These are phyloP conservation scores for Melikaiella ostensackeni DNA, from an alignment of 2,888 invertebrate species.

Conservation along the genomic window DNA sequence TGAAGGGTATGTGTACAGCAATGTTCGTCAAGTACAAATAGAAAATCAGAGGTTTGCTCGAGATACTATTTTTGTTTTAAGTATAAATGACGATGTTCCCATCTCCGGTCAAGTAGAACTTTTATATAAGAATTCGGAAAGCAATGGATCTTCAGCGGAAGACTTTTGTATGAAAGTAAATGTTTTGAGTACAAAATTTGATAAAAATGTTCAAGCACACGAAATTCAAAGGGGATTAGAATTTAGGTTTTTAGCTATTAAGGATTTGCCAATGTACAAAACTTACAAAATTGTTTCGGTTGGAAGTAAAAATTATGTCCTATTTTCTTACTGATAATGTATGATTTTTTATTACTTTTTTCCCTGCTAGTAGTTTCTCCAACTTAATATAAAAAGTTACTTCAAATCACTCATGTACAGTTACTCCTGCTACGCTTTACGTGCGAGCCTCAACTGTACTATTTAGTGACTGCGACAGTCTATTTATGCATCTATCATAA, in stretches of 20 bases:
- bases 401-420: not conserved
- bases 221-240: constrained; percentile 18
- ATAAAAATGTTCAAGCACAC: constrained; percentile 21
- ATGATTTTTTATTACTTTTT: not conserved
- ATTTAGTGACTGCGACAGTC: too few species aligned
- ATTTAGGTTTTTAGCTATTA: not conserved
- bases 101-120: constrained; percentile 1
- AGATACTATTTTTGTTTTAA: constrained; percentile 11
- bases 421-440: not conserved
- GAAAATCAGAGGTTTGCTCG: constrained; percentile 14
- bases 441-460: not conserved
- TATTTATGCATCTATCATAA: too few species aligned
- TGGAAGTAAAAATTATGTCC: not conserved
- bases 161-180: constrained; percentile 28
- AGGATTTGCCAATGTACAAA: constrained; percentile 8
- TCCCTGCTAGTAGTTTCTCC: too few species aligned
- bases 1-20: not conserved
- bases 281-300: not conserved
- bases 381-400: not conserved
- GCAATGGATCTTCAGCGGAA: constrained; percentile 18
- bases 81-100: constrained; percentile 14
- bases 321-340: not conserved
- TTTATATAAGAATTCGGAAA: constrained; percentile 7
- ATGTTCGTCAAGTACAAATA: not conserved
- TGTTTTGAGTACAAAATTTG: constrained; percentile 18